These are phyloP conservation scores for Caradrina clavipalpis DNA, from an alignment of 2,888 invertebrate genomes.

Conservation along the genomic window DNA sequence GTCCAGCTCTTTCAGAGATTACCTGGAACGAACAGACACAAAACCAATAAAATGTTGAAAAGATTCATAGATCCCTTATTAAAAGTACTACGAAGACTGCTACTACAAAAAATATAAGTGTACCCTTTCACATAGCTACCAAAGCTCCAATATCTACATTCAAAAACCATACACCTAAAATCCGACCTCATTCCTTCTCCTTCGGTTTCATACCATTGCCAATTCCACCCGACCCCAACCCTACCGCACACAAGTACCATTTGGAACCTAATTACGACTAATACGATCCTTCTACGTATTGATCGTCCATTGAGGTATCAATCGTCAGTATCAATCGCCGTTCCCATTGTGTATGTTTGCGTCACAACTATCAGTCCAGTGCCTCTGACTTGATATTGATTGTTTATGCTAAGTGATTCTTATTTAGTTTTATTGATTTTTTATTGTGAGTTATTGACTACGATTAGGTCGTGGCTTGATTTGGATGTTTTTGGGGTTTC, in stretches of 20 bases:
- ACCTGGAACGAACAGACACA: no score
- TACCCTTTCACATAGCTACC: no score
- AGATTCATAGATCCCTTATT: no score
- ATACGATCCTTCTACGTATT: constrained; percentile 63
- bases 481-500: neutral
- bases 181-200: neutral
- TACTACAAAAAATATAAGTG: no score
- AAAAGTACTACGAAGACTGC: no score
- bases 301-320: constrained; percentile 71
- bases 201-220: constrained; percentile 1
- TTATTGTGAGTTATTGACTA: constrained; percentile 13
- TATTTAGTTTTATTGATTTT: constrained; percentile 33
- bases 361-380: constrained; percentile 67
- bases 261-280: constrained; percentile 57
- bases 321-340: constrained; percentile 59
- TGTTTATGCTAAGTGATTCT: constrained; percentile 54
- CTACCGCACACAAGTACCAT: constrained; percentile 36
- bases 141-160: neutral
- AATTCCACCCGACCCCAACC: constrained; percentile 17
- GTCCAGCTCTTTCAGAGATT: no score
- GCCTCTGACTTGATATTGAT: constrained; percentile 42
- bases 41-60: no score
- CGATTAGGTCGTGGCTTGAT: neutral
- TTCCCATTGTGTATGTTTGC: constrained; percentile 75
- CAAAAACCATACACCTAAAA: neutral